A percentile compares a stretch with the other conserved stretches of the same genome.
phyloP scores from a whole-genome alignment of 2,113 vertebrate species.

The Oreochromis aureus region DNA sequence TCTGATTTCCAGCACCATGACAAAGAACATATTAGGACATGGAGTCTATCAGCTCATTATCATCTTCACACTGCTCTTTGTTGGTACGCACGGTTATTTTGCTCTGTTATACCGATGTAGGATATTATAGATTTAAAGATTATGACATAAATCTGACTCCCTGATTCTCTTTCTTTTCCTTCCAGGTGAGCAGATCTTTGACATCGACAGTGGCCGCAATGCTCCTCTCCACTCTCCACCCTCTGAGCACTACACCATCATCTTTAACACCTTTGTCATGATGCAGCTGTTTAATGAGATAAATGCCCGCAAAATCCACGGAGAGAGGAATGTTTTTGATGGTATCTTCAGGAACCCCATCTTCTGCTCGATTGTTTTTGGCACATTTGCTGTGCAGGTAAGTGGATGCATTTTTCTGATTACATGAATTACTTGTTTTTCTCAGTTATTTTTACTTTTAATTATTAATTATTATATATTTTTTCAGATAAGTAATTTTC shows the following conservation, averaged over 20 bases:
- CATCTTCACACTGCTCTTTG: constrained; percentile 93
- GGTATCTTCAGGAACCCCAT: constrained; percentile 97
- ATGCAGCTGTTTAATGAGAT: constrained; percentile 99
- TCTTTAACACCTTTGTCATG: constrained; percentile 99
- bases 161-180: neutral
- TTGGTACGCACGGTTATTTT: constrained; percentile 63
- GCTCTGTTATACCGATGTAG: neutral
- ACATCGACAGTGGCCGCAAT: constrained; percentile 93
- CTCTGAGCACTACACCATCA: constrained; percentile 97
- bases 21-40: constrained; percentile 95
- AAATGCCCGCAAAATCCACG: constrained; percentile 97
- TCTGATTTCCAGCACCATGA: constrained; percentile 96
- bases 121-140: neutral
- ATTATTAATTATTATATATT: neutral
- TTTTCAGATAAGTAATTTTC: neutral
- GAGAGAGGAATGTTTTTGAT: constrained; percentile 95
- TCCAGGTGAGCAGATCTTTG: constrained; percentile 90
- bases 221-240: constrained; percentile 94
- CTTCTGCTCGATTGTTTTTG: constrained; percentile 95
- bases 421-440: neutral
- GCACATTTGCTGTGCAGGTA: constrained; percentile 93
- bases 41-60: constrained; percentile 90
- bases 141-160: neutral
- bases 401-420: neutral
- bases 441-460: neutral